A percentile compares a stretch with the other conserved stretches of the same genome.
phyloP scores from a whole-genome alignment of 2,888 invertebrate genomes.

The Microplitis manilae region DNA sequence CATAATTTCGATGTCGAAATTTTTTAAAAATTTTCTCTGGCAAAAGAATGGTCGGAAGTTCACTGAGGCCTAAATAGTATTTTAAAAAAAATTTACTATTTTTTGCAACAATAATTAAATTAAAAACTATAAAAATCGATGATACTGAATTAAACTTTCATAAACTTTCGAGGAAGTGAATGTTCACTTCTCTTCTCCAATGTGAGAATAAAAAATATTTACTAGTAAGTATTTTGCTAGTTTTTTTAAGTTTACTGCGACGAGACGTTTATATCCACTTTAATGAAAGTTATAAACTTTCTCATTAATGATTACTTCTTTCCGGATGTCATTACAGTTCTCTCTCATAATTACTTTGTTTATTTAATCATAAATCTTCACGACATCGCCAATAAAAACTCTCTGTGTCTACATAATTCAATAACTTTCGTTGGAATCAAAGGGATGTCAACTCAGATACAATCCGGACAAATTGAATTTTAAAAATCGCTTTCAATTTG shows the following conservation, averaged over 20 bases:
- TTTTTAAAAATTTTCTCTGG: neutral
- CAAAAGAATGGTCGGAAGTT: neutral
- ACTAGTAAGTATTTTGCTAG: slow-evolving; percentile 21
- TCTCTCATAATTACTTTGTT: slow-evolving; percentile 5
- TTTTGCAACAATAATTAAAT: neutral
- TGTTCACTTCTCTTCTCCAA: slow-evolving; percentile 27
- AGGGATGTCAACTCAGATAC: no score
- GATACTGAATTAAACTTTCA: slow-evolving; percentile 4
- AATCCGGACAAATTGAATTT: no score
- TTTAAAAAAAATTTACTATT: neutral
- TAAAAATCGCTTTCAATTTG: no score
- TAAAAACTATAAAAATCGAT: neutral
- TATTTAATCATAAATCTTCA: slow-evolving; percentile 13
- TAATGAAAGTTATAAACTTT: slow-evolving; percentile 47
- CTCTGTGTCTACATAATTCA: neutral
- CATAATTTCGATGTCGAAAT: neutral
- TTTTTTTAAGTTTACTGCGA: slow-evolving; percentile 9
- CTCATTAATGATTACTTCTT: slow-evolving; percentile 47
- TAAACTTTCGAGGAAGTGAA: slow-evolving; percentile 49
- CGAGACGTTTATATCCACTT: slow-evolving; percentile 12
- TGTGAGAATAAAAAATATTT: slow-evolving; percentile 35
- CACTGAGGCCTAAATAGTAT: no score
- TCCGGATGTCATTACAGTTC: slow-evolving; percentile 26
- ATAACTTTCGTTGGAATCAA: neutral
- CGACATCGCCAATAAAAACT: neutral